Percentiles rank a stretch among this genome's conserved stretches.
Evolutionary conservation across 2,888 invertebrate genomes (phyloP).

Genomic region (Aromia moschata): DNA sequence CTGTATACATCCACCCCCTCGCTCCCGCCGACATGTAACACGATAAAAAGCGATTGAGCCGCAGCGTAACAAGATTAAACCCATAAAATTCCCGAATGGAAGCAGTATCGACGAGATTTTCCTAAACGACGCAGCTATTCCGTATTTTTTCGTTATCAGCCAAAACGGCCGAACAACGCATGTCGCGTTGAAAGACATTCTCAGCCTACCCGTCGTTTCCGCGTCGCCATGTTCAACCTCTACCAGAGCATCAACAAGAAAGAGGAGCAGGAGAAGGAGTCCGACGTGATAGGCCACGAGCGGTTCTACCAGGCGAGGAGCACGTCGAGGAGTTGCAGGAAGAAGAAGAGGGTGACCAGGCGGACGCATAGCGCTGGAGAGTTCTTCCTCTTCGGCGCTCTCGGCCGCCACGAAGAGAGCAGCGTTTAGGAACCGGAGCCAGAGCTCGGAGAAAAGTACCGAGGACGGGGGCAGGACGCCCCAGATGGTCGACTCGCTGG

Average conservation of each 20-base stretch:
- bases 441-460: conserved; percentile 71
- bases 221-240: conserved; percentile 74
- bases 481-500: conserved; percentile 79
- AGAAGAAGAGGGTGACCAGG: conserved; percentile 68
- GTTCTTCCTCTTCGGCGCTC: conserved; percentile 70
- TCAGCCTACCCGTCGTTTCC: no score
- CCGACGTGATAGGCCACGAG: conserved; percentile 81
- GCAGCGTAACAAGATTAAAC: conserved; percentile 49
- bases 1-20: no score
- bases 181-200: no score
- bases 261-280: conserved; percentile 65
- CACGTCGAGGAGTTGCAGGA: conserved; percentile 59
- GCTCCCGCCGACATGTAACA: no score
- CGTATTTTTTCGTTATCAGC: no score
- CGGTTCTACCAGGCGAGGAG: conserved; percentile 79
- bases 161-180: no score
- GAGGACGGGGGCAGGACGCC: conserved; percentile 67
- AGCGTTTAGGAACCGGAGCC: conserved; percentile 70
- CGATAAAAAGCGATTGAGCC: no score
- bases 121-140: conserved; percentile 1
- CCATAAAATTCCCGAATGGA: conserved; percentile 39
- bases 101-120: conserved; percentile 27
- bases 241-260: conserved; percentile 75
- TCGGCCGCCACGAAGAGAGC: conserved; percentile 73
- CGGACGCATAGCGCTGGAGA: conserved; percentile 77